A percentile compares a stretch with the other conserved stretches of the same genome.
Conservation (phyloP, 2,888 invertebrate genomes). For the Tethea ocularis region DNA sequence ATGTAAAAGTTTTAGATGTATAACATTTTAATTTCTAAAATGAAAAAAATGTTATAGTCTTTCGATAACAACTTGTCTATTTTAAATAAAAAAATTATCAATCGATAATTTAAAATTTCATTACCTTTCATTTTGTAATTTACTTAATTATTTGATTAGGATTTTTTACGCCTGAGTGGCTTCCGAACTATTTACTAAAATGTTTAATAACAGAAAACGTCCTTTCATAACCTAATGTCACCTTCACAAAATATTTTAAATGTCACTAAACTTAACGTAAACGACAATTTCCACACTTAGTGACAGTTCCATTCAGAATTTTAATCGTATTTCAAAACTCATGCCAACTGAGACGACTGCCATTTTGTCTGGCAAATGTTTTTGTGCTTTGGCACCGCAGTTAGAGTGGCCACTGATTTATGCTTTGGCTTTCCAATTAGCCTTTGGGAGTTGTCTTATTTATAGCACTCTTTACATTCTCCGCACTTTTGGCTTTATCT, state of each 20-base stretch:
- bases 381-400: slow-evolving; percentile 31
- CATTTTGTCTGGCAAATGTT: slow-evolving; percentile 23
- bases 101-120: no score
- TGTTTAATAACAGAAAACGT: no score
- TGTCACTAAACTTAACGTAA: neutral
- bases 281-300: neutral
- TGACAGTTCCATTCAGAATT: slow-evolving; percentile 11
- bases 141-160: no score
- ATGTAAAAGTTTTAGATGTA: no score
- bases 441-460: slow-evolving; percentile 71
- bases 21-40: no score
- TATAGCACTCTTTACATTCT: slow-evolving; percentile 74
- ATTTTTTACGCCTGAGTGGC: no score
- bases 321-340: slow-evolving; percentile 26
- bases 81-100: no score
- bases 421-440: slow-evolving; percentile 78
- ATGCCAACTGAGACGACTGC: slow-evolving; percentile 45
- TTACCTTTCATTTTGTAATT: no score
- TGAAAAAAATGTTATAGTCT: no score
- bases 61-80: no score
- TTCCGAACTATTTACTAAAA: no score
- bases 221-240: neutral
- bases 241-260: neutral
- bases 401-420: slow-evolving; percentile 71
- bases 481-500: slow-evolving; percentile 61